Evolutionary conservation across 2,797 vertebrate species (phyloP).

Genomic region (Nannoperca obscura): DNA sequence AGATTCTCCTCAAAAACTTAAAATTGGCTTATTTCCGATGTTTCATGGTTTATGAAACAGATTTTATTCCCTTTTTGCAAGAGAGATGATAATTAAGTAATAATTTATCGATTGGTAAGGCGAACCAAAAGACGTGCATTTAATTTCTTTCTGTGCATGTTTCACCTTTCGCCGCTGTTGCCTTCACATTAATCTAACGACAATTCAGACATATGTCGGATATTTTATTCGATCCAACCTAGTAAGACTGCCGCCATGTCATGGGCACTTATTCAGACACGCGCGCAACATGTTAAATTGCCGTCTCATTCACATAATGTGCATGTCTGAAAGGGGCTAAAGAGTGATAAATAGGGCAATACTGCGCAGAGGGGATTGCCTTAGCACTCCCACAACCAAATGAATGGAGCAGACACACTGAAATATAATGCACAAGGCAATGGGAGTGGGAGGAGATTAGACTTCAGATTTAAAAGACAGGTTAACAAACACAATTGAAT

Average conservation of each 20-base stretch:
- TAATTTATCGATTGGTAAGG: neutral
- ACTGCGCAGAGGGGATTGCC: neutral
- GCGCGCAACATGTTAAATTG: neutral
- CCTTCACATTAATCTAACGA: neutral
- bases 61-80: neutral
- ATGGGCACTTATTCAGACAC: slow-evolving; percentile 2
- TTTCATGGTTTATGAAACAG: neutral
- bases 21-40: neutral
- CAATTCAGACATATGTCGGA: neutral
- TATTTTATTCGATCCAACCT: neutral
- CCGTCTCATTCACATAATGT: neutral
- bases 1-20: neutral
- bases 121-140: neutral
- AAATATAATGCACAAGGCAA: slow-evolving; percentile 7
- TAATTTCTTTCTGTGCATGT: neutral
- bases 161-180: neutral
- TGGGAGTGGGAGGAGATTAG: neutral
- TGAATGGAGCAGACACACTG: neutral
- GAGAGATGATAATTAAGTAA: neutral
- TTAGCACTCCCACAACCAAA: neutral
- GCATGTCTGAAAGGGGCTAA: neutral
- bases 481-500: neutral
- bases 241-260: neutral
- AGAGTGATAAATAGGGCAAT: neutral
- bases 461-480: neutral